Evolutionary conservation across 2,888 invertebrate genomes (phyloP).

Genomic region (Acholoe squamosa): DNA sequence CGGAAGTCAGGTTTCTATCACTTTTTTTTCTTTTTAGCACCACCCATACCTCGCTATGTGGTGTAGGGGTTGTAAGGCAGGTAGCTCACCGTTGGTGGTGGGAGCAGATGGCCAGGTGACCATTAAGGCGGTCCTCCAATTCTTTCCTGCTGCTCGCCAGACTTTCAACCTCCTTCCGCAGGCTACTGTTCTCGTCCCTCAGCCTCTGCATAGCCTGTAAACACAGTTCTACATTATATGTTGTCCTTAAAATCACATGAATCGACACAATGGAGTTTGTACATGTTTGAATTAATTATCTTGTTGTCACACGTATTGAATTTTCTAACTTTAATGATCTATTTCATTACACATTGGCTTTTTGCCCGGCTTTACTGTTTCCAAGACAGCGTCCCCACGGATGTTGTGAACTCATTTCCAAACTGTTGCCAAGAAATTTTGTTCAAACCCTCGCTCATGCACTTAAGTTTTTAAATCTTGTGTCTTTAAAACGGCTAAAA

Average conservation of each 20-base stretch:
- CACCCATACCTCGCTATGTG: background rate
- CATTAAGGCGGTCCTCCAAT: background rate
- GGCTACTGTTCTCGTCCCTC: background rate
- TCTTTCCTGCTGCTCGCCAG: background rate
- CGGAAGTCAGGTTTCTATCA: background rate
- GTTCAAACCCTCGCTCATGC: too few species aligned
- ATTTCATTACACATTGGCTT: too few species aligned
- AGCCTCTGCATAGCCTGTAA: slow-evolving; percentile 7
- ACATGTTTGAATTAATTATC: too few species aligned
- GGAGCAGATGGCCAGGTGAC: slow-evolving; percentile 20
- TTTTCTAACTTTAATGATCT: too few species aligned
- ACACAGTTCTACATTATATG: background rate
- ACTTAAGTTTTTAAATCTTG: too few species aligned
- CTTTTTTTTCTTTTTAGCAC: background rate
- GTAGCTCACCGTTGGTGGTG: slow-evolving; percentile 4
- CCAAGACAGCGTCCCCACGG: too few species aligned
- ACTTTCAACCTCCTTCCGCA: background rate
- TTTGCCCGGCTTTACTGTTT: too few species aligned
- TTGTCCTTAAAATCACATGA: background rate
- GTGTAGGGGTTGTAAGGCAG: background rate
- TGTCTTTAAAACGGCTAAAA: too few species aligned
- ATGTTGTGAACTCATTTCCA: too few species aligned
- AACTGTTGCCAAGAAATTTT: too few species aligned
- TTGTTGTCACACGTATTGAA: too few species aligned
- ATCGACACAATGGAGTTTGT: too few species aligned